Conservation (phyloP, 2,113 vertebrate species). For the Lichenostomus cassidix region DNA sequence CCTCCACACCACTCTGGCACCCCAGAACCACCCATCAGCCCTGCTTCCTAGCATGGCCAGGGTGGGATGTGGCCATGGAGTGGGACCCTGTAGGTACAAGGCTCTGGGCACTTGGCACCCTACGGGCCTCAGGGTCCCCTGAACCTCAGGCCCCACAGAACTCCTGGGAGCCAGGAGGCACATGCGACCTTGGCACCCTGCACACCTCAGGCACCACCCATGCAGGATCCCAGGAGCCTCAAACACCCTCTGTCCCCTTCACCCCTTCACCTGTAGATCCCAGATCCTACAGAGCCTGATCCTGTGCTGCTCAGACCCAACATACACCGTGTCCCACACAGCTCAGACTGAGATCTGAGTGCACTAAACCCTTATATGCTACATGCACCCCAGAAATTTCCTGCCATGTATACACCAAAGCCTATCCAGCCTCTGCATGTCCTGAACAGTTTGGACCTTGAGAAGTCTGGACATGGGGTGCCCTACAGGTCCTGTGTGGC, state of each 20-base stretch:
- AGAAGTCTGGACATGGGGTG: not conserved
- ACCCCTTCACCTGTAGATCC: accelerated
- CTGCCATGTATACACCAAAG: not conserved
- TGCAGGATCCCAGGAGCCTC: not conserved
- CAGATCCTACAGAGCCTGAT: not conserved
- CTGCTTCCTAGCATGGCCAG: not conserved
- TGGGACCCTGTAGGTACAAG: not conserved
- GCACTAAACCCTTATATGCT: not conserved
- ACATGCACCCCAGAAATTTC: not conserved
- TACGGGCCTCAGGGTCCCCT: accelerated
- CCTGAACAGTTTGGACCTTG: not conserved
- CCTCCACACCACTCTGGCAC: accelerated
- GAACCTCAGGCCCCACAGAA: not conserved
- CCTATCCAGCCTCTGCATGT: not conserved
- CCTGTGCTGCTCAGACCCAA: not conserved
- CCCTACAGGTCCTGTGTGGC: not conserved
- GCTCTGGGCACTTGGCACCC: not conserved
- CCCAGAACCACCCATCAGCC: not conserved
- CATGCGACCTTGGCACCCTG: not conserved
- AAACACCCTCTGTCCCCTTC: not conserved
- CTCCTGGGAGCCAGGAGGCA: not conserved
- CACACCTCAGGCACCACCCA: not conserved
- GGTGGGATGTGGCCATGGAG: accelerated
- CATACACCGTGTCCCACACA: no score
- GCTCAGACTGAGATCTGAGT: not conserved